Base-by-base conservation (phyloP, 2,113 vertebrate genomes). In the Phocoena phocoena region DNA sequence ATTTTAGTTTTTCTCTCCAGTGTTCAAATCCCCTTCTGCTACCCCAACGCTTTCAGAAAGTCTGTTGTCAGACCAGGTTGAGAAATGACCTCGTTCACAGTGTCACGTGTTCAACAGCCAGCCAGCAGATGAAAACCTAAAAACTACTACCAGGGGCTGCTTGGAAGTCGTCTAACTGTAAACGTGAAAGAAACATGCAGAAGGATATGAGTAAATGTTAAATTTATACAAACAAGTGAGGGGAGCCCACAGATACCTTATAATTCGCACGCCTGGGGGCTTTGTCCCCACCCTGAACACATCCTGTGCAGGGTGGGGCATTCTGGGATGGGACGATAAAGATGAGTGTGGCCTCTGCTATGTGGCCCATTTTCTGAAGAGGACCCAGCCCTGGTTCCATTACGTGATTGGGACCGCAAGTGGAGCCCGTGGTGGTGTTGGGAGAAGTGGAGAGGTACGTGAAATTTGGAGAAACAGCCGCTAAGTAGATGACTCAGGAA, bases 371-470 rank as follows among this genome's bases (percentile, higher is more conserved):
- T 76, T 84, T 47, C 38, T 41, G 31, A 77, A 63, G 71, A 85
- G 26, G 68, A 71, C 6, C 25, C 53, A 82, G 83, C 17, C 74
- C 20, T 53, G 80, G 60, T 21, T 63, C 77, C 26, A 21, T 31
- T 8, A 12, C 0, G 0, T 55, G 26, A 86, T 8, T 2, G 71
- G 60, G 62, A 58, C 79, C 71, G n/a, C 44, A 76, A 18, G 53
- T 0, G 0, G 90, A 63, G 12, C 10, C 44, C 6, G 0, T 0
- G 5, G 15, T 7, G 38, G 53, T 4, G 31, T 0, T 5, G 11
- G 55, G 26, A 87, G 50, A 84, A 31, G 14, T 17, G 31, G 60
- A 28, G 60, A 62, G 62, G 8, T 15, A 12, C 4, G 0, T 3
- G 47, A 44, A 28, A 44, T 81, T 41, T 28, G 36, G 81, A 92